These are phyloP conservation scores for Periparus ater DNA, from an alignment of 2,797 vertebrate genomes.

Conservation along the genomic window DNA sequence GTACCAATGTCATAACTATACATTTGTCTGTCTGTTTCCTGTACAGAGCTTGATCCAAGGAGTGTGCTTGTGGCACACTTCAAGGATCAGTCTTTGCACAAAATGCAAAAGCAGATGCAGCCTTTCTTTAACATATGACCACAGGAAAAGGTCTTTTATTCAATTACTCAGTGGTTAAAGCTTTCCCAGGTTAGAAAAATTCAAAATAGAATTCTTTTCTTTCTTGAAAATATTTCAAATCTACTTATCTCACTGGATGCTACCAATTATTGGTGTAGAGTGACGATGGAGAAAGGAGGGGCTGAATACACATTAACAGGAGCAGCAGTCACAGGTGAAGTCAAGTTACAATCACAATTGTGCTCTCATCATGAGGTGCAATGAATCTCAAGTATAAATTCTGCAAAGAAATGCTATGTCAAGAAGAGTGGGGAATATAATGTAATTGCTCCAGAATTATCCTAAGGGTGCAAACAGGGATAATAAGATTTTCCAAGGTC, in stretches of 20 bases:
- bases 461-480: neutral
- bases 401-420: neutral
- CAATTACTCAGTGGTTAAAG: neutral
- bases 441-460: neutral
- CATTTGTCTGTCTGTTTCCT: slow-evolving; percentile 43
- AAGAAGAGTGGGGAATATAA: neutral
- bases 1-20: slow-evolving; percentile 59
- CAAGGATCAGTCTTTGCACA: neutral
- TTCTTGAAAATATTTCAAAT: slow-evolving; percentile 1
- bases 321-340: neutral
- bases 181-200: neutral
- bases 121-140: neutral
- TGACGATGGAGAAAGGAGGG: neutral
- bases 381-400: neutral
- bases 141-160: slow-evolving; percentile 6
- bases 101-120: slow-evolving; percentile 31
- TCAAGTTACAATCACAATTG: neutral
- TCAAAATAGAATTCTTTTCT: neutral
- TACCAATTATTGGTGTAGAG: neutral
- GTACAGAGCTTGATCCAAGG: neutral
- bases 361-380: neutral
- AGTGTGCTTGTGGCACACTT: neutral
- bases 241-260: neutral
- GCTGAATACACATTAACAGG: neutral
- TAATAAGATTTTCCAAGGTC: neutral